These are phyloP conservation scores for Caloenas nicobarica DNA, from an alignment of 2,113 vertebrate species.

Conservation along the genomic window DNA sequence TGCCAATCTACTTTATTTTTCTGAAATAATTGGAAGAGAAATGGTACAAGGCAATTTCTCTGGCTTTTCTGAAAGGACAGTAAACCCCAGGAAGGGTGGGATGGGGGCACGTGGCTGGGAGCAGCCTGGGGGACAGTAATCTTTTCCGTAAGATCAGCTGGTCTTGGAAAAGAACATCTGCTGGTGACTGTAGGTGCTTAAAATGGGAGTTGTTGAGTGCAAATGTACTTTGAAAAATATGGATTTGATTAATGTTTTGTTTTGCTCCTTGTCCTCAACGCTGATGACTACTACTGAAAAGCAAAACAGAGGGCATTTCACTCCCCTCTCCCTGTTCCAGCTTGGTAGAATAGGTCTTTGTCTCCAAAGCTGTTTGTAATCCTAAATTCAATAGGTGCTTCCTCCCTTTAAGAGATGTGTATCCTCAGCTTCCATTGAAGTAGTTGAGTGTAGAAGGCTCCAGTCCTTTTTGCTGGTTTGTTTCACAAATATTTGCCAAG, in stretches of 20 bases:
- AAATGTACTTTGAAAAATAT: slow-evolving; percentile 55
- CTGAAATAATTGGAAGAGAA: slow-evolving; percentile 26
- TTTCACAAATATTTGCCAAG: slow-evolving; percentile 53
- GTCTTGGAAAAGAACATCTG: slow-evolving; percentile 48
- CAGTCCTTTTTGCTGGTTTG: slow-evolving; percentile 31
- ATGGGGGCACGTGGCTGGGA: background rate
- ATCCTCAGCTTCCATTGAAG: slow-evolving; percentile 30
- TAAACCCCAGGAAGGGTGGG: background rate
- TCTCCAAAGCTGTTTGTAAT: slow-evolving; percentile 20
- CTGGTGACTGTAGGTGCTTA: slow-evolving; percentile 55
- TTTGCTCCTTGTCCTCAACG: slow-evolving; percentile 62
- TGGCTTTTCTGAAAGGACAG: background rate
- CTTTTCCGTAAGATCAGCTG: slow-evolving; percentile 36
- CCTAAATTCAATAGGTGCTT: slow-evolving; percentile 46
- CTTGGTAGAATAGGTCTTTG: slow-evolving; percentile 11
- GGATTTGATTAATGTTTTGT: slow-evolving; percentile 63
- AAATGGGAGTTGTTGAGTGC: slow-evolving; percentile 52
- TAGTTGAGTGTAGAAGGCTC: slow-evolving; percentile 8
- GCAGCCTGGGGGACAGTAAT: background rate
- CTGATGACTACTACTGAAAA: slow-evolving; percentile 49
- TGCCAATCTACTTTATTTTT: background rate
- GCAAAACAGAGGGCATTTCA: slow-evolving; percentile 47
- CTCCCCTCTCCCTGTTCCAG: background rate
- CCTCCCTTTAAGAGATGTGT: slow-evolving; percentile 13
- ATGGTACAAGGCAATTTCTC: background rate